phyloP scores from a whole-genome alignment of 2,888 invertebrate genomes.

The Cantharis rufa region DNA sequence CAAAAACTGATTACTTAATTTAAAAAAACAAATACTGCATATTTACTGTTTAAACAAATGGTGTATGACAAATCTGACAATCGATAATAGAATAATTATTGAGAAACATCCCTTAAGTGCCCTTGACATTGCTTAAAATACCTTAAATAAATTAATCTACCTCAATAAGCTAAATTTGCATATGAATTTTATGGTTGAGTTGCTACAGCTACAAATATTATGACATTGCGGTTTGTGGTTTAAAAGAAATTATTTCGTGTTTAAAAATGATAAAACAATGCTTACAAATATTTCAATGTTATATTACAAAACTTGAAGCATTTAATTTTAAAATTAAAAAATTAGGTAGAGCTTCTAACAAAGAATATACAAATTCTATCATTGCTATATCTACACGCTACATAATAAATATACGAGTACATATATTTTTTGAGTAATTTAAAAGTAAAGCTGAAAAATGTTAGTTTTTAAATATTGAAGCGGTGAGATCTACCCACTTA shows the following conservation, averaged over 20 bases:
- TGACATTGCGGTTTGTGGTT: neutral
- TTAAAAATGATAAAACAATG: neutral
- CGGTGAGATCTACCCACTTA: too few relatives aligned
- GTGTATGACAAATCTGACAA: too few relatives aligned
- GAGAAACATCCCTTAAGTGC: constrained; percentile 7
- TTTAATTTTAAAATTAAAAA: neutral
- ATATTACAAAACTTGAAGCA: neutral
- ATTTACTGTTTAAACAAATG: too few relatives aligned
- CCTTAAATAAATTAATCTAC: constrained; percentile 16
- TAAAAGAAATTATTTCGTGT: neutral
- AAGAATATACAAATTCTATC: neutral
- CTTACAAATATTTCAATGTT: neutral
- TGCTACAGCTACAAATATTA: neutral
- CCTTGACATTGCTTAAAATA: constrained; percentile 25
- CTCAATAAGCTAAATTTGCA: neutral
- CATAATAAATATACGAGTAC: too few relatives aligned
- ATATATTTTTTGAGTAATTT: too few relatives aligned
- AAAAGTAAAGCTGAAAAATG: too few relatives aligned
- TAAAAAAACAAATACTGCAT: neutral
- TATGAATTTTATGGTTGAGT: constrained; percentile 4
- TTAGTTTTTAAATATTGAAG: too few relatives aligned
- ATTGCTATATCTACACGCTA: too few relatives aligned
- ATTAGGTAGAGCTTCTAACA: neutral
- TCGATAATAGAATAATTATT: too few relatives aligned
- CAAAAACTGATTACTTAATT: neutral